These are phyloP conservation scores for Frankliniella intonsa DNA, from an alignment of 2,888 invertebrate species.

Conservation along the genomic window DNA sequence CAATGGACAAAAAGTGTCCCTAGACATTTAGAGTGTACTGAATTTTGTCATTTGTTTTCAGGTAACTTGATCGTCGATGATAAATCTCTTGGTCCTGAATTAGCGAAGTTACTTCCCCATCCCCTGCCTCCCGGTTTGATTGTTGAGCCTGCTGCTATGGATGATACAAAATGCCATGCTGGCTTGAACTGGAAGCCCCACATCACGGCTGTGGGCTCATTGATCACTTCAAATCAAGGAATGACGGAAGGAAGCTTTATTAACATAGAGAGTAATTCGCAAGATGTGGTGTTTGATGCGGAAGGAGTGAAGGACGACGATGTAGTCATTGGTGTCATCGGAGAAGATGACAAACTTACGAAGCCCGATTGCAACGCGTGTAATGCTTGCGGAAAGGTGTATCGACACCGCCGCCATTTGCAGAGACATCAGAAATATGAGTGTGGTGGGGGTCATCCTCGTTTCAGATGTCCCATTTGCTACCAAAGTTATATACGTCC, in stretches of 20 bases:
- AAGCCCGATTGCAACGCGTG: conserved; percentile 20
- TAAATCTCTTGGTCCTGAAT: no score
- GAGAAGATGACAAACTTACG: background rate
- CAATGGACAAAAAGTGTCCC: no score
- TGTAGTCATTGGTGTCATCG: background rate
- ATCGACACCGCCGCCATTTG: conserved; percentile 36
- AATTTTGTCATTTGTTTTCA: no score
- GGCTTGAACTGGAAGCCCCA: no score
- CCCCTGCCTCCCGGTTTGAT: background rate
- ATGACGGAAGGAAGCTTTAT: no score
- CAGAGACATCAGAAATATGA: conserved; percentile 37
- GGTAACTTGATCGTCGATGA: no score
- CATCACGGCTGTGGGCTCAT: no score
- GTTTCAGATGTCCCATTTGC: conserved; percentile 49
- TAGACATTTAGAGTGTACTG: no score
- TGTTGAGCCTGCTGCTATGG: background rate
- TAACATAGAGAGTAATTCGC: no score
- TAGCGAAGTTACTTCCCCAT: background rate
- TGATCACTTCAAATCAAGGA: no score
- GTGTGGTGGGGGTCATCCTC: conserved; percentile 47
- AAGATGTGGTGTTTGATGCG: background rate
- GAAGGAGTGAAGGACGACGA: background rate
- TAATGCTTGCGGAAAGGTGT: conserved; percentile 36
- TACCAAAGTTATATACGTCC: conserved; percentile 47
- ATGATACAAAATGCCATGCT: no score